Conservation (phyloP, 92 coral and sea anemone genomes). For the Meandrina meandrites region DNA sequence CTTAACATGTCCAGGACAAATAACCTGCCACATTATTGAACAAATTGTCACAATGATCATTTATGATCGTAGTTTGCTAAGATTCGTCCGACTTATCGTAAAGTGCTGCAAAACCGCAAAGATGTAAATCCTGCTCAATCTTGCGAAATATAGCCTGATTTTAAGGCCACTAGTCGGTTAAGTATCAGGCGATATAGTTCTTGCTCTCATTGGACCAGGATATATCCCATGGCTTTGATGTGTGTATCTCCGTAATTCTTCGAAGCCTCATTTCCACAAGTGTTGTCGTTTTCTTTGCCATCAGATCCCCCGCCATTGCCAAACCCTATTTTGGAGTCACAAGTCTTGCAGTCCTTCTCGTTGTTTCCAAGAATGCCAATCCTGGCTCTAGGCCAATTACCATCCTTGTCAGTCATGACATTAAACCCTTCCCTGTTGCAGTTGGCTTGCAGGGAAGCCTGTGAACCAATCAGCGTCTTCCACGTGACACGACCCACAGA, state of each 20-base stretch:
- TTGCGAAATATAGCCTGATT: no score
- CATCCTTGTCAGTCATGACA: background rate
- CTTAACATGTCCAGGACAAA: no score
- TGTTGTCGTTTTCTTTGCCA: background rate
- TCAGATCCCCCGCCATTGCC: background rate
- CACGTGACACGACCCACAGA: background rate
- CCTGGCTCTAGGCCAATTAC: background rate
- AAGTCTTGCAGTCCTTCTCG: background rate
- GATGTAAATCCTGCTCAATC: no score
- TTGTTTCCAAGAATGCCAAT: background rate
- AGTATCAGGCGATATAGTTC: no score
- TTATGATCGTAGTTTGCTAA: no score
- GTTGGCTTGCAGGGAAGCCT: background rate
- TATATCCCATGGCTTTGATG: background rate
- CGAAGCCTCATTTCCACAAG: background rate
- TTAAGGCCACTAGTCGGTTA: no score
- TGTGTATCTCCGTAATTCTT: background rate
- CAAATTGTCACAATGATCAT: no score
- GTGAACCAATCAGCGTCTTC: slow-evolving; percentile 4
- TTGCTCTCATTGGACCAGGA: background rate
- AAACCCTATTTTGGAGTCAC: slow-evolving; percentile 1
- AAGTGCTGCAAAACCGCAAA: no score
- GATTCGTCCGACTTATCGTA: no score
- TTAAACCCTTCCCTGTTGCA: slow-evolving; percentile 1
- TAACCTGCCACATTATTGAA: no score